These are phyloP conservation scores for Trichechus manatus DNA, from an alignment of 2,113 vertebrate genomes.

Conservation along the genomic window DNA sequence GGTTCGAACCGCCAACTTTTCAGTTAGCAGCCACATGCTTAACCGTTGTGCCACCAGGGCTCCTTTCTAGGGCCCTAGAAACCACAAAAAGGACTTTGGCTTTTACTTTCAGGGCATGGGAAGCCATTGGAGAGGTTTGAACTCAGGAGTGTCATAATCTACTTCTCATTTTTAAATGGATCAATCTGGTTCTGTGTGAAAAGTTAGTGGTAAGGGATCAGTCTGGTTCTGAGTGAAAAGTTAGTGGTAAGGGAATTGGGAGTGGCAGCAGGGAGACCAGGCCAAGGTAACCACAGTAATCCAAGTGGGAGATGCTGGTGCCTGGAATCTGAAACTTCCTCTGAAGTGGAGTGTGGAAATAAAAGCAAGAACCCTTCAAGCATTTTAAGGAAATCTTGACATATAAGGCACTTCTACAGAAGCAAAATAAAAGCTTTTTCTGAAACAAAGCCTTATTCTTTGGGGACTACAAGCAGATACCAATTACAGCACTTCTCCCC, in stretches of 20 bases:
- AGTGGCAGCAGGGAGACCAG: background rate
- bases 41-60: background rate
- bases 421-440: background rate
- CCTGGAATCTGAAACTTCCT: background rate
- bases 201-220: background rate
- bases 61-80: background rate
- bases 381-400: background rate
- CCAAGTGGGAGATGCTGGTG: background rate
- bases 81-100: background rate
- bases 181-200: background rate
- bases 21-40: background rate
- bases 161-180: background rate
- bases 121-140: background rate
- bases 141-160: background rate
- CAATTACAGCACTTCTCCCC: background rate
- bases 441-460: background rate
- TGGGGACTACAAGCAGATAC: background rate
- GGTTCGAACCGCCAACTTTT: background rate
- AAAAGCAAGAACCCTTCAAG: background rate
- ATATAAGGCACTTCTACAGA: background rate
- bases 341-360: background rate
- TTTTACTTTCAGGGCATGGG: background rate
- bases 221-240: background rate
- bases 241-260: background rate
- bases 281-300: too few species aligned